Conservation (phyloP, 2,888 invertebrate species). For the Cryptocephalus primarius region DNA sequence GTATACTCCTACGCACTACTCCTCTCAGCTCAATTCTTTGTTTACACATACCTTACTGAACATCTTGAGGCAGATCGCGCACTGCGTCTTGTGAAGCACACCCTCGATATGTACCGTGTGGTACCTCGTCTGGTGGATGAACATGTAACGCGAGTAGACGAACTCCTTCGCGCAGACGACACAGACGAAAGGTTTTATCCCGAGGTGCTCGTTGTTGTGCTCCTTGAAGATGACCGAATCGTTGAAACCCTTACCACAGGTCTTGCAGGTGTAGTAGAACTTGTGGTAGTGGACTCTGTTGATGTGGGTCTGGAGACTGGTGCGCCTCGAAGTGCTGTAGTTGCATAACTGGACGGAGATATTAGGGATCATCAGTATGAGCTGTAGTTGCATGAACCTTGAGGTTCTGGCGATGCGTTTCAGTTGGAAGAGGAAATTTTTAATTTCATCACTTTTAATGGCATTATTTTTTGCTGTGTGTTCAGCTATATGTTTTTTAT, state of each 20-base stretch:
- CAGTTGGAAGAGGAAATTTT: too few species aligned
- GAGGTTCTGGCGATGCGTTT: too few species aligned
- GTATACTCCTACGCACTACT: too few species aligned
- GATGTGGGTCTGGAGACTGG: conserved; percentile 41
- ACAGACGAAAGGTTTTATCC: conserved; percentile 36
- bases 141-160: conserved; percentile 26
- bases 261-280: conserved; percentile 38
- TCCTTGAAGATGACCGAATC: conserved; percentile 35
- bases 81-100: conserved; percentile 35
- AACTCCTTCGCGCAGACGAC: conserved; percentile 37
- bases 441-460: too few species aligned
- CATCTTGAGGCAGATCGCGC: conserved; percentile 27
- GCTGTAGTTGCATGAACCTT: too few species aligned
- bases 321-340: conserved; percentile 21
- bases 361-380: too few species aligned
- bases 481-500: too few species aligned
- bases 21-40: too few species aligned
- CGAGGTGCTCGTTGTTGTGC: conserved; percentile 36
- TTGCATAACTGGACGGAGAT: conserved; percentile 14
- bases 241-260: conserved; percentile 42
- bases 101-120: conserved; percentile 34
- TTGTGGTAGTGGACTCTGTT: conserved; percentile 44
- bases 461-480: too few species aligned
- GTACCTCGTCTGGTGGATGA: conserved; percentile 26
- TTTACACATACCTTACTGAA: conserved; percentile 22